Evolutionary conservation across 2,113 vertebrate genomes (phyloP).

Genomic region (Oncorhynchus masou): DNA sequence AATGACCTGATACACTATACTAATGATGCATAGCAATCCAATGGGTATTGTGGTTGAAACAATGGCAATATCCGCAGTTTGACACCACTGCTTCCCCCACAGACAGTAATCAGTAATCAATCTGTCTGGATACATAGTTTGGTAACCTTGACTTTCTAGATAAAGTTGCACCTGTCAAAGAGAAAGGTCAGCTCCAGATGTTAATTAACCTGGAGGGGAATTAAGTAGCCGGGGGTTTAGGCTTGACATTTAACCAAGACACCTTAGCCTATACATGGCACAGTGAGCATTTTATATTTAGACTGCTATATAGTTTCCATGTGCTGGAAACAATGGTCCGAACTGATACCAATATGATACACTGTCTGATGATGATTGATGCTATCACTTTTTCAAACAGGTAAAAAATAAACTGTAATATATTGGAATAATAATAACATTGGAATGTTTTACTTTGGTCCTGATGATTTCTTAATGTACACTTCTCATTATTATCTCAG

Average conservation of each 20-base stretch:
- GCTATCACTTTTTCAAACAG: too few relatives aligned
- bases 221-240: constrained; percentile 77
- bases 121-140: constrained; percentile 75
- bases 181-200: constrained; percentile 80
- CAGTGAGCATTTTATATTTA: constrained; percentile 52
- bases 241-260: constrained; percentile 75
- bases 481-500: too few relatives aligned
- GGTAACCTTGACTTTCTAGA: constrained; percentile 80
- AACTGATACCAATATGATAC: too few relatives aligned
- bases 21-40: too few relatives aligned
- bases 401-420: too few relatives aligned
- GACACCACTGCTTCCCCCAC: constrained; percentile 37
- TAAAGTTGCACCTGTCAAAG: constrained; percentile 79
- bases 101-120: constrained; percentile 72
- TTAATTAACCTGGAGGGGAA: constrained; percentile 91
- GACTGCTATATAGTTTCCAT: constrained; percentile 38
- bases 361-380: too few relatives aligned
- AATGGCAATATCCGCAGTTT: constrained; percentile 27
- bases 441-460: too few relatives aligned
- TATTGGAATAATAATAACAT: too few relatives aligned
- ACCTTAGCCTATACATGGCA: constrained; percentile 63
- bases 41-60: background rate
- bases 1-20: too few relatives aligned
- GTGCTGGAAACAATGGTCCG: background rate
- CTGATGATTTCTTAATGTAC: too few relatives aligned